These are phyloP conservation scores for Tupiocoris notatus DNA, from an alignment of 2,888 invertebrate species.

Conservation along the genomic window DNA sequence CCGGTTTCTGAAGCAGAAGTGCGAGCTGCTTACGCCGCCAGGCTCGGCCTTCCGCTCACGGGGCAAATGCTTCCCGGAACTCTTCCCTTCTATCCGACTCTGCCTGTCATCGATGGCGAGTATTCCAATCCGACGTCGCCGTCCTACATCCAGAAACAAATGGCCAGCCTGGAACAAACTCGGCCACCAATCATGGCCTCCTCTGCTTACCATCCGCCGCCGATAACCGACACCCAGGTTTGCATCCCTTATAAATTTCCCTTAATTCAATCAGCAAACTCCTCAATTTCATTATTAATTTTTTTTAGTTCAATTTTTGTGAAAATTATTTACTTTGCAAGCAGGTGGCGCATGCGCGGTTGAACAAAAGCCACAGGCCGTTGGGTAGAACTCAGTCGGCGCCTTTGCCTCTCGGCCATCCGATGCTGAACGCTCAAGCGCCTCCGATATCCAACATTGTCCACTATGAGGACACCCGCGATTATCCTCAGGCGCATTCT, in stretches of 20 bases:
- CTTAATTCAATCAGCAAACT: background rate
- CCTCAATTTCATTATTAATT: background rate
- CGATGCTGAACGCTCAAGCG: slow-evolving; percentile 64
- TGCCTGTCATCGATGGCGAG: slow-evolving; percentile 59
- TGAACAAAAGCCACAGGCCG: slow-evolving; percentile 74
- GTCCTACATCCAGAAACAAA: slow-evolving; percentile 58
- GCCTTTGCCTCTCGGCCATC: slow-evolving; percentile 84
- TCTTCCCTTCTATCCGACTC: slow-evolving; percentile 69
- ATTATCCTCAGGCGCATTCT: slow-evolving; percentile 59
- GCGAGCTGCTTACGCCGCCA: slow-evolving; percentile 67
- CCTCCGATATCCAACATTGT: slow-evolving; percentile 54
- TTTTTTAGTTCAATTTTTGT: background rate
- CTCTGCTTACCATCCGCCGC: slow-evolving; percentile 55
- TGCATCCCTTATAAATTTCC: background rate
- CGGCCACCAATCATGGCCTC: slow-evolving; percentile 45
- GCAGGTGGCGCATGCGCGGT: slow-evolving; percentile 63
- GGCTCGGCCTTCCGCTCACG: slow-evolving; percentile 65
- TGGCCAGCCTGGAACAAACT: slow-evolving; percentile 59
- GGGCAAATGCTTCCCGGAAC: slow-evolving; percentile 67
- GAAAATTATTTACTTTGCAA: slow-evolving; percentile 45
- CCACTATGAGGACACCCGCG: slow-evolving; percentile 59
- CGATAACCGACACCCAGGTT: slow-evolving; percentile 64
- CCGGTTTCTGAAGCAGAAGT: slow-evolving; percentile 77
- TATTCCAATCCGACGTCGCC: slow-evolving; percentile 56
- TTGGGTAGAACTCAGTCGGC: slow-evolving; percentile 93